Evolutionary conservation across 2,797 vertebrate genomes (phyloP).

Genomic region (Siniperca obscura): DNA sequence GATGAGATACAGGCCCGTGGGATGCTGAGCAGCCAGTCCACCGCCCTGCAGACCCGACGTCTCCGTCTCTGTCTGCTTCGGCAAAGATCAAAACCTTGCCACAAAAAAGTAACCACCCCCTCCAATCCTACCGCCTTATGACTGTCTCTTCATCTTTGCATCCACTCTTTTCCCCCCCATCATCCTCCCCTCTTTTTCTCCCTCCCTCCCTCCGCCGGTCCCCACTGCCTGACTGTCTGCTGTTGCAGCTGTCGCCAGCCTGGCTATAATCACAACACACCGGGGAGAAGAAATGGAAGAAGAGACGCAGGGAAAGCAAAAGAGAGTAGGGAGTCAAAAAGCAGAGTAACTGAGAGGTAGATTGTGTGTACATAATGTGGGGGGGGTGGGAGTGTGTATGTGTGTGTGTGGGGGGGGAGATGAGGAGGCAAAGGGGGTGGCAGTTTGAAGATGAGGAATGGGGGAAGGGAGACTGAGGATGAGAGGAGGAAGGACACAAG

Average conservation of each 20-base stretch:
- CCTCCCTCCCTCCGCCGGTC: constrained; percentile 27
- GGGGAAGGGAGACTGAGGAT: constrained; percentile 50
- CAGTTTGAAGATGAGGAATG: constrained; percentile 46
- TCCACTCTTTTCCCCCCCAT: constrained; percentile 13
- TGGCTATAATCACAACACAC: constrained; percentile 70
- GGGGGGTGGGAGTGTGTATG: constrained; percentile 5
- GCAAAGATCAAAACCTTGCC: constrained; percentile 55
- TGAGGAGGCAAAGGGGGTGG: constrained; percentile 46
- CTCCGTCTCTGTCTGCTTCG: constrained; percentile 37
- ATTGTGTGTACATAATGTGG: constrained; percentile 48
- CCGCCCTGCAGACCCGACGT: background rate
- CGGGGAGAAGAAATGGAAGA: constrained; percentile 64
- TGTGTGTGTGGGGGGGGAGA: constrained; percentile 13
- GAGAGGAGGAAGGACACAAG: constrained; percentile 49
- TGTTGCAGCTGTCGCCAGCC: constrained; percentile 76
- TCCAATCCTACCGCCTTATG: constrained; percentile 5
- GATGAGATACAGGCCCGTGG: constrained; percentile 33
- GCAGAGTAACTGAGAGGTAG: constrained; percentile 50
- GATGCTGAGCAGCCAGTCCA: constrained; percentile 37
- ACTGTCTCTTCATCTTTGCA: constrained; percentile 36
- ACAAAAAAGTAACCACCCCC: constrained; percentile 34
- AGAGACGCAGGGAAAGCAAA: constrained; percentile 46
- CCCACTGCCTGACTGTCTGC: constrained; percentile 65
- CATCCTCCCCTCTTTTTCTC: constrained; percentile 8
- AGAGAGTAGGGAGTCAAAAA: constrained; percentile 34